Percentiles rank a stretch among this genome's conserved stretches.
phyloP scores from a whole-genome alignment of 2,888 invertebrate genomes.

The Carterocephalus palaemon region DNA sequence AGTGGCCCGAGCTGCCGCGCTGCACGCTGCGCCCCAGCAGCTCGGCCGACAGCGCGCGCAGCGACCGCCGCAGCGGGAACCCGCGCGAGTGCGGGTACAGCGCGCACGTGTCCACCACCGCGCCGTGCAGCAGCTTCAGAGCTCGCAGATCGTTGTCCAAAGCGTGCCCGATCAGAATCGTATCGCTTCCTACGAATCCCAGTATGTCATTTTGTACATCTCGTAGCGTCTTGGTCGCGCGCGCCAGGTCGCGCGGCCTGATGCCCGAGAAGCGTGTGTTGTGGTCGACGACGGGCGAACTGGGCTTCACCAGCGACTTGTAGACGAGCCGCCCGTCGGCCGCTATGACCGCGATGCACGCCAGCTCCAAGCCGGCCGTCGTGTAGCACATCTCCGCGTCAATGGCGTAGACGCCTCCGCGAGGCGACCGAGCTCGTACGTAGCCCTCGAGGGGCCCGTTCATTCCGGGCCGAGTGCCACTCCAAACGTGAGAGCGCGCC shows the following conservation, averaged over 20 bases:
- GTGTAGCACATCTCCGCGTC: constrained; percentile 99
- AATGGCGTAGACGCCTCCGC: constrained; percentile 85
- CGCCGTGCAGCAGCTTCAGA: constrained; percentile 88
- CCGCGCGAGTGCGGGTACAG: constrained; percentile 92
- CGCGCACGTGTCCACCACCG: constrained; percentile 93
- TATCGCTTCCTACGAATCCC: constrained; percentile 87
- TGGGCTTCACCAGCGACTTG: constrained; percentile 91
- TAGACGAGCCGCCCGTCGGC: constrained; percentile 87
- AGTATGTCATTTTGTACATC: constrained; percentile 93
- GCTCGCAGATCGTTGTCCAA: constrained; percentile 96
- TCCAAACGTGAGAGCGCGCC: constrained; percentile 87
- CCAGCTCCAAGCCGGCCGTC: constrained; percentile 89
- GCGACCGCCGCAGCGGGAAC: constrained; percentile 88
- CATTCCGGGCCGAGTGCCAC: constrained; percentile 82
- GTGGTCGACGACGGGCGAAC: constrained; percentile 90
- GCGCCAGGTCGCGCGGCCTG: constrained; percentile 77
- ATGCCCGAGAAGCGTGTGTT: constrained; percentile 98
- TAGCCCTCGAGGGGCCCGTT: constrained; percentile 87
- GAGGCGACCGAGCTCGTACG: constrained; percentile 77
- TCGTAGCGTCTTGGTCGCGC: constrained; percentile 82
- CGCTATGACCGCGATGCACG: constrained; percentile 90
- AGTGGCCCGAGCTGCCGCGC: constrained; percentile 84
- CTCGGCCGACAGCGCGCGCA: constrained; percentile 86
- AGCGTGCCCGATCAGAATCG: constrained; percentile 96
- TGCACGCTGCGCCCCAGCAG: constrained; percentile 91